Base-by-base conservation (phyloP, 2,113 vertebrate species). In the Gobius niger region DNA sequence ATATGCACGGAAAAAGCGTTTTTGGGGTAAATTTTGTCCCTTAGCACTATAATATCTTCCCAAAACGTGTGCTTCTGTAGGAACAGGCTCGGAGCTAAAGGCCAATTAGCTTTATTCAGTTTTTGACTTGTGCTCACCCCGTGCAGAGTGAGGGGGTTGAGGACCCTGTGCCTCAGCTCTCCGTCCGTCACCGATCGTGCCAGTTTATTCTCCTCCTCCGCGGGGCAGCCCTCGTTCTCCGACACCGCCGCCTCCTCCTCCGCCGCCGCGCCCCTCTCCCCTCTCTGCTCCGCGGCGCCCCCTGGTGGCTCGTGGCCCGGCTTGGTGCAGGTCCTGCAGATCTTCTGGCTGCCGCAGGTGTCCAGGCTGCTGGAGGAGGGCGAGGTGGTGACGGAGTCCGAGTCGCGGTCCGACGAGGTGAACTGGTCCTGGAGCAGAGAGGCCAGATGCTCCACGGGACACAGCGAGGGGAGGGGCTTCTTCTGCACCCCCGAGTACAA, bases 131-230 rank as follows among this genome's bases (percentile, higher is more conserved):
- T 89, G 94, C 96, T 96, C 93, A 98, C 97, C 93, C 95, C 96
- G 0, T 97, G 96, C 24, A 82, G 84, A 90, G 90, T 94, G 70
- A 94, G 86, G 0, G 94, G 91, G 84, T 91, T 91, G 0, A 95
- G 93, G 9, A 91, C 79, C 73, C 93, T 93, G 85, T 92, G 94
- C 85, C 93, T 94, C 84, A 98, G 94, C 81, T 96, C 96, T 57
- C 95, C 94, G 42, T 98, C 97, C 0, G 96, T 98, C 82, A 96
- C 91, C 3, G 96, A 97, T 64, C 95, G 95, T 46, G 93, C 93
- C 18, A 97, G 90, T 85, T 94, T 95, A 61, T 90, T 90, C 24
- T 96, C 94, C 24, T 95, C 93, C 46, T 93, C 15, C 50, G 7
- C 91, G 3, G 89, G 87, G 47, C 73, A 76, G 3, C 40, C 93